A percentile compares a stretch with the other conserved stretches of the same genome.
These are phyloP conservation scores for Cavia porcellus DNA, from an alignment of 2,113 vertebrate species.

Conservation along the genomic window DNA sequence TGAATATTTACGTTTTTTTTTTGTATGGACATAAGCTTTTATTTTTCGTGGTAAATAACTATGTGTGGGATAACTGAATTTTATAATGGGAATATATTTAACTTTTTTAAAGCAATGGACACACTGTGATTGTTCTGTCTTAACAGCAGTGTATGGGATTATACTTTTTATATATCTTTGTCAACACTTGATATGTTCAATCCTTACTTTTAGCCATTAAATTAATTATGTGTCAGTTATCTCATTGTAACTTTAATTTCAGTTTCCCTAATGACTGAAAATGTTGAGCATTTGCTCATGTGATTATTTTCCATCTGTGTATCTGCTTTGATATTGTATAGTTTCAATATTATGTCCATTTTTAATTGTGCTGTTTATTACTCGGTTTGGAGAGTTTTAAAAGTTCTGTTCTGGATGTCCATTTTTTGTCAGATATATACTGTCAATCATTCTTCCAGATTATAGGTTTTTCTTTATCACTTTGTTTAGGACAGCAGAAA, in stretches of 20 bases:
- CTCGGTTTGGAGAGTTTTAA: neutral
- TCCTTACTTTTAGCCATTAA: neutral
- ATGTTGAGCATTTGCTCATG: neutral
- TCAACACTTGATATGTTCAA: neutral
- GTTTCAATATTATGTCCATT: neutral
- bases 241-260: neutral
- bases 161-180: neutral
- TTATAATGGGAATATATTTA: neutral
- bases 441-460: neutral
- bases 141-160: neutral
- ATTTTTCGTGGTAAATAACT: neutral
- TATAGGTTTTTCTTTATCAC: neutral
- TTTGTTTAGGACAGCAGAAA: constrained; percentile 3
- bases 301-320: neutral
- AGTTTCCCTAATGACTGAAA: neutral
- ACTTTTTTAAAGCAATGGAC: neutral
- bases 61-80: neutral
- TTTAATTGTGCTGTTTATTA: neutral
- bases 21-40: neutral
- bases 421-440: neutral
- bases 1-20: neutral
- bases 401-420: neutral
- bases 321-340: neutral
- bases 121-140: neutral
- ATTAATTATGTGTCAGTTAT: neutral